Percentiles rank a stretch among this genome's conserved stretches.
Evolutionary conservation across 2,113 vertebrate genomes (phyloP).

Genomic region (Ictidomys tridecemlineatus): DNA sequence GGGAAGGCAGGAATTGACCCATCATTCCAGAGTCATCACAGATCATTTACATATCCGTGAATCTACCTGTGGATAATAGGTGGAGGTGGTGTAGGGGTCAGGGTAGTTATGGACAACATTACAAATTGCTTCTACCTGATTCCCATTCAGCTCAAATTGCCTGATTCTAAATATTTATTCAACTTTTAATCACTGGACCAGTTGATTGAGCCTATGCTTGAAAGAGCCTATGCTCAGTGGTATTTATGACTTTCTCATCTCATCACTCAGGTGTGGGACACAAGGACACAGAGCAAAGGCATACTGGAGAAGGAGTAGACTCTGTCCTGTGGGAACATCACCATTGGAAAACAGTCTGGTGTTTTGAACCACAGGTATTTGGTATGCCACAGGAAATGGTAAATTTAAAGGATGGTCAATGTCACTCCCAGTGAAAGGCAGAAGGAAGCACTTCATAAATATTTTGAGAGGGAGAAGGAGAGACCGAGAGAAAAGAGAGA

Average conservation of each 20-base stretch:
- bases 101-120: neutral
- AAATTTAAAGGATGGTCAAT: neutral
- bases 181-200: neutral
- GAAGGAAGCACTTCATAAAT: neutral
- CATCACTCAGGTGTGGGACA: neutral
- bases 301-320: neutral
- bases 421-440: neutral
- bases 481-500: neutral
- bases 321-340: neutral
- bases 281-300: neutral
- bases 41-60: neutral
- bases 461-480: neutral
- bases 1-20: neutral
- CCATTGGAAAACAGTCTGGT: neutral
- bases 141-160: neutral
- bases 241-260: neutral
- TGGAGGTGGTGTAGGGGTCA: accelerated
- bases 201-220: too few species aligned
- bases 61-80: neutral
- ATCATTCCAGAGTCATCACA: neutral
- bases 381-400: neutral
- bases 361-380: neutral
- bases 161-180: neutral
- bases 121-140: neutral
- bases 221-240: neutral